Percentiles rank a stretch among this genome's conserved stretches.
Evolutionary conservation across 2,888 invertebrate genomes (phyloP).

Genomic region (Gerris lacustris): DNA sequence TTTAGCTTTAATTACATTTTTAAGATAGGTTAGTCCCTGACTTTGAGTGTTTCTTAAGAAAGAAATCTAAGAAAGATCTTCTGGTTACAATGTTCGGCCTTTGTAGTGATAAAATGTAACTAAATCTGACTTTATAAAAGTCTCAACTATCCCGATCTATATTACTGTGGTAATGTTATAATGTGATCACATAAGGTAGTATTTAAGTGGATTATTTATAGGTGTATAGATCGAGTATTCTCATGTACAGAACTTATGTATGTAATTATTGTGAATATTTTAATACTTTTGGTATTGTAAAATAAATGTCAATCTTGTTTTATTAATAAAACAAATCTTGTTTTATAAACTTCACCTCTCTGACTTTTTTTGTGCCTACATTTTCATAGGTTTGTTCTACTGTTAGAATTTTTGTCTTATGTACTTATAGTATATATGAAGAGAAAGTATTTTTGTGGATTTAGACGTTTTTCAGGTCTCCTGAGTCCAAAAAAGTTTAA

Average conservation of each 20-base stretch:
- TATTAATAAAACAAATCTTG: neutral
- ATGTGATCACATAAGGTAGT: neutral
- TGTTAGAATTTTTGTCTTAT: too few species aligned
- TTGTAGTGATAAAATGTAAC: slow-evolving; percentile 4
- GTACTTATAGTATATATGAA: too few species aligned
- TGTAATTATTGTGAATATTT: slow-evolving; percentile 11
- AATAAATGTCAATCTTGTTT: slow-evolving; percentile 4
- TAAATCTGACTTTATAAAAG: neutral
- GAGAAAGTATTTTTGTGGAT: too few species aligned
- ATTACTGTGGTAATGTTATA: slow-evolving; percentile 10
- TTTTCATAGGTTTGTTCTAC: too few species aligned
- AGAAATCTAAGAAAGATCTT: neutral
- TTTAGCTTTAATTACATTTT: too few species aligned
- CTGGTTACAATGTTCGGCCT: slow-evolving; percentile 2
- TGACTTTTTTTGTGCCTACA: too few species aligned
- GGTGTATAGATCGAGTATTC: slow-evolving; percentile 11
- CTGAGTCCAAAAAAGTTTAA: too few species aligned
- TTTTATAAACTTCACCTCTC: too few species aligned
- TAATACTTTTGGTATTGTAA: slow-evolving; percentile 8
- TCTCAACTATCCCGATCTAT: slow-evolving; percentile 4
- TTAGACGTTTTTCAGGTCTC: too few species aligned
- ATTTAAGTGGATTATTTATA: neutral
- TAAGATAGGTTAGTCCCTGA: too few species aligned
- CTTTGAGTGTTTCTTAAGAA: too few species aligned
- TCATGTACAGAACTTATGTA: slow-evolving; percentile 10